Percentiles rank a stretch among this genome's conserved stretches.
These are phyloP conservation scores for Hipposideros larvatus DNA, from an alignment of 2,797 vertebrate species.

Conservation along the genomic window DNA sequence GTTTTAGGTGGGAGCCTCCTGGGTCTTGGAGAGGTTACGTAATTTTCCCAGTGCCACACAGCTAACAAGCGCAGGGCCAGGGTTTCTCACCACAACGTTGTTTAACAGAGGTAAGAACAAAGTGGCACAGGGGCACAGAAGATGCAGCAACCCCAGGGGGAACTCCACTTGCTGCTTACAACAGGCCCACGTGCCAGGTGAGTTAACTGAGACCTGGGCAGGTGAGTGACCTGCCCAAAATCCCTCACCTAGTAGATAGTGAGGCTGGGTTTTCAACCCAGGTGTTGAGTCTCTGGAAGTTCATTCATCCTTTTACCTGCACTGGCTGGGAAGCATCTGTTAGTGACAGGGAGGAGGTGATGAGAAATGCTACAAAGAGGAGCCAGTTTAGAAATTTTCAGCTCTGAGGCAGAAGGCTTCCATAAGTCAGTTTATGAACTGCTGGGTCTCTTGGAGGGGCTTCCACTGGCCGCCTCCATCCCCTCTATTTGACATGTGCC, in stretches of 20 bases:
- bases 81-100: no score
- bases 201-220: not conserved
- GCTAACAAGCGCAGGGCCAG: not conserved
- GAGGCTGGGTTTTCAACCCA: not conserved
- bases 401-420: not conserved
- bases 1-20: not conserved
- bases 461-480: not conserved
- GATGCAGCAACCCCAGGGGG: rapidly evolving
- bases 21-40: not conserved
- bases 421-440: not conserved
- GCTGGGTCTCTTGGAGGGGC: not conserved
- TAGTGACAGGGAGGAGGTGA: not conserved
- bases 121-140: not conserved
- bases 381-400: not conserved
- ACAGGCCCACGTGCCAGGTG: rapidly evolving
- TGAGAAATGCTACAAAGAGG: not conserved
- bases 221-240: not conserved
- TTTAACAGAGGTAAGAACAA: not conserved
- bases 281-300: not conserved
- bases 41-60: not conserved
- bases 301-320: not conserved
- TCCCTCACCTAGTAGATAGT: rapidly evolving
- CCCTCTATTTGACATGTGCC: rapidly evolving
- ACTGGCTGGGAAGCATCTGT: not conserved
- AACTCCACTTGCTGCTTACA: rapidly evolving